These are phyloP conservation scores for Chaetura pelagica DNA, from an alignment of 2,113 vertebrate genomes.

Conservation along the genomic window DNA sequence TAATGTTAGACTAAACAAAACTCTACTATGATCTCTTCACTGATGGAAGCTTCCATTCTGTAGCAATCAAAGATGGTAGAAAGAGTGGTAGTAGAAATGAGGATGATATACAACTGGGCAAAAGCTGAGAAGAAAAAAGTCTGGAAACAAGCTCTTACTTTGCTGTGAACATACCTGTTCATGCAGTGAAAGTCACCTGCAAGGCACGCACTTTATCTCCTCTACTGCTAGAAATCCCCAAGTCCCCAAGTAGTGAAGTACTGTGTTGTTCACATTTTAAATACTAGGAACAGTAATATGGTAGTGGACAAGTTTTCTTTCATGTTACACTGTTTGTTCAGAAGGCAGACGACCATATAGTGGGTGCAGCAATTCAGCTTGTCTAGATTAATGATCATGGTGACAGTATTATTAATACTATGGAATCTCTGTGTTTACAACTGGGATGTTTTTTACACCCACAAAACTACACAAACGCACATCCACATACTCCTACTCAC, in stretches of 20 bases:
- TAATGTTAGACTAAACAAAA: not conserved
- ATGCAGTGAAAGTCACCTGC: not conserved
- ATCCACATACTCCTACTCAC: not conserved
- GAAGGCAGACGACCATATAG: not conserved
- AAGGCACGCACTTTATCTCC: not conserved
- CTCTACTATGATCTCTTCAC: not conserved
- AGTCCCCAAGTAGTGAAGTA: not conserved
- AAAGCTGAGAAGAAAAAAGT: not conserved
- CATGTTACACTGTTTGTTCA: not conserved
- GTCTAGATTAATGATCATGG: not conserved
- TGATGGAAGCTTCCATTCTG: not conserved
- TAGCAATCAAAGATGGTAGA: not conserved
- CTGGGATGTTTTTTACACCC: not conserved
- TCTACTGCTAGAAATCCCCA: not conserved
- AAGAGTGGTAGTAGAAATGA: not conserved
- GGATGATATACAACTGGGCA: not conserved
- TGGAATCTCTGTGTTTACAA: not conserved
- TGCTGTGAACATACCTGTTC: not conserved
- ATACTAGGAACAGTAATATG: not conserved
- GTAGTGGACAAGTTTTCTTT: not conserved
- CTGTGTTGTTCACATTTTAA: not conserved
- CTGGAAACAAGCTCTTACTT: not conserved
- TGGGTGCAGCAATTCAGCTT: not conserved
- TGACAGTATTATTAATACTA: not conserved
- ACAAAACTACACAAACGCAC: not conserved